Evolutionary conservation across 1,140 invertebrate species (phyloP).

Genomic region (Pectinophora gossypiella): DNA sequence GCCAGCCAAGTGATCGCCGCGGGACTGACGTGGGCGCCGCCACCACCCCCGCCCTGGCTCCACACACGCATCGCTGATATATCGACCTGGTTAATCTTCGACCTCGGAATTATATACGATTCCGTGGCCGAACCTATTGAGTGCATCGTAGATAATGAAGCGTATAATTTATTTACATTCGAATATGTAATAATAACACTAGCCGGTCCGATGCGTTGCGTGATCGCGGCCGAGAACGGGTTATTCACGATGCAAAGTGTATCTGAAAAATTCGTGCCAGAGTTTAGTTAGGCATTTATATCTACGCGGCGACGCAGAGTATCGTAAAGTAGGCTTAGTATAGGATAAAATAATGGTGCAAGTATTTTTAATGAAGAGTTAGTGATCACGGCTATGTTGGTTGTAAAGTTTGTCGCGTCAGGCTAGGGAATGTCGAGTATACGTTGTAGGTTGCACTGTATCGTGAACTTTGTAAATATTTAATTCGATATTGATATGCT

Average conservation of each 20-base stretch:
- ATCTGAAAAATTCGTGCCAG: not conserved
- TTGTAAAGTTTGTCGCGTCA: not conserved
- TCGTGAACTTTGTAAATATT: not conserved
- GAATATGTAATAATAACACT: too few species aligned
- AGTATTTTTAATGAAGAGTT: conserved; percentile 4
- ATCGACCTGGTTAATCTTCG: too few species aligned
- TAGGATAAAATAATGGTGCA: conserved; percentile 10
- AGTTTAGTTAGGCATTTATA: not conserved
- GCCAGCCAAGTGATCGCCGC: conserved; percentile 53
- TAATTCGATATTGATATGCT: not conserved
- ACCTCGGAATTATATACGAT: too few species aligned
- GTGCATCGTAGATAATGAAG: too few species aligned
- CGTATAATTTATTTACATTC: too few species aligned
- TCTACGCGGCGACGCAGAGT: not conserved
- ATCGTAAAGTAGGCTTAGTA: not conserved
- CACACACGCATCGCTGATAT: too few species aligned
- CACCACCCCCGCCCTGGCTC: not conserved
- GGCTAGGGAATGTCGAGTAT: conserved; percentile 30
- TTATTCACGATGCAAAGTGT: not conserved
- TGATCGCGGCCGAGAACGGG: too few species aligned
- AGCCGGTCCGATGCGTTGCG: too few species aligned
- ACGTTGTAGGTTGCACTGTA: conserved; percentile 24
- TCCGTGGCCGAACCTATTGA: too few species aligned
- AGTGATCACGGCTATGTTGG: not conserved
- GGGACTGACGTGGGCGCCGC: not conserved